Evolutionary conservation across 2,113 vertebrate genomes (phyloP).

Genomic region (Pluvialis apricaria): DNA sequence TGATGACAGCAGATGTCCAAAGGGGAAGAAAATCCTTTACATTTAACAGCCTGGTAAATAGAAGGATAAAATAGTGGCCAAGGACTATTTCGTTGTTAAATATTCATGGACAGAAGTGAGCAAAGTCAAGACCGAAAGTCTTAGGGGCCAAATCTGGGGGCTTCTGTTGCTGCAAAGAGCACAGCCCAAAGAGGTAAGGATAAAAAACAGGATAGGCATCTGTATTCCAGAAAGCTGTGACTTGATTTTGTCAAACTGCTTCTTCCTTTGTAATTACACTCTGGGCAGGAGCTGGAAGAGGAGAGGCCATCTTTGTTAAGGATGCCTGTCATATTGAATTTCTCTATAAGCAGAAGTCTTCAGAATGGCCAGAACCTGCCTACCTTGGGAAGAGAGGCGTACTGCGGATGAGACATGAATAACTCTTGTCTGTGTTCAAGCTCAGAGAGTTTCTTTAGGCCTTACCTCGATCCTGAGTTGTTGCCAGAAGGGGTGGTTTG

Average conservation of each 20-base stretch:
- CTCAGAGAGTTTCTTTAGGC: not conserved
- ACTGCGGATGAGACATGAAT: fast-evolving
- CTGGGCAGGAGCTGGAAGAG: not conserved
- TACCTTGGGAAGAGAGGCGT: fast-evolving
- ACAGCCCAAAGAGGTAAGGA: not conserved
- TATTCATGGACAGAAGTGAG: not conserved
- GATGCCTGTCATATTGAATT: not conserved
- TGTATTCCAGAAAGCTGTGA: not conserved
- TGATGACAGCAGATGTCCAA: not conserved
- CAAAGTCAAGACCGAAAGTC: not conserved
- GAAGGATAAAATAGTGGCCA: not conserved
- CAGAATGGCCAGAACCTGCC: not conserved
- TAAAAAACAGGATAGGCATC: not conserved
- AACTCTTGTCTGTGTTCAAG: not conserved
- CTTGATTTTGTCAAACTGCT: not conserved
- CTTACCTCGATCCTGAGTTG: not conserved
- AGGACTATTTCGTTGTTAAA: not conserved
- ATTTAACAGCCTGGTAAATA: not conserved
- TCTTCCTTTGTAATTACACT: not conserved
- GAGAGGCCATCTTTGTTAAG: not conserved
- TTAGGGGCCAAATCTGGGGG: not conserved
- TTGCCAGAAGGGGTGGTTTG: too few relatives aligned
- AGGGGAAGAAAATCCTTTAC: not conserved
- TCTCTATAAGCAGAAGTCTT: not conserved
- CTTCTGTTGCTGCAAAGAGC: not conserved